Conservation (phyloP, 2,797 vertebrate species). For the Sebastolobus alascanus region DNA sequence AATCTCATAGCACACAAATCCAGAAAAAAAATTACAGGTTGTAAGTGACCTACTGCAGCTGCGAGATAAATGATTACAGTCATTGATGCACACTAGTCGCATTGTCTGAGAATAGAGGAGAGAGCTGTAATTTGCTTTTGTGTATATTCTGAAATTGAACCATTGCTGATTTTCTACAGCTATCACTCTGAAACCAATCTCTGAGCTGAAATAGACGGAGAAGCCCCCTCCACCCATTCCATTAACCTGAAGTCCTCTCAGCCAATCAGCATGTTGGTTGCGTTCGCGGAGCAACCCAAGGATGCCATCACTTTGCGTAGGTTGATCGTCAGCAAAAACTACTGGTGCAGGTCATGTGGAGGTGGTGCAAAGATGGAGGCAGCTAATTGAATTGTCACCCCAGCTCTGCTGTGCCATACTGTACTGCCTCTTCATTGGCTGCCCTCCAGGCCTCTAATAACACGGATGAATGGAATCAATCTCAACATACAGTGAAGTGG, state of each 20-base stretch:
- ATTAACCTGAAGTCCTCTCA: conserved; percentile 60
- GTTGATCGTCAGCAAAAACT: conserved; percentile 70
- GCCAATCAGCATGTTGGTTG: conserved; percentile 54
- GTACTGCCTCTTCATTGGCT: conserved; percentile 69
- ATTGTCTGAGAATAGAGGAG: conserved; percentile 28
- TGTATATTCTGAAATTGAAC: conserved; percentile 56
- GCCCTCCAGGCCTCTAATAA: conserved; percentile 77
- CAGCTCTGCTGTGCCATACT: conserved; percentile 52
- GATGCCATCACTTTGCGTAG: conserved; percentile 68
- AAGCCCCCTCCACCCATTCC: conserved; percentile 11
- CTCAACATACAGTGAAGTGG: conserved; percentile 53
- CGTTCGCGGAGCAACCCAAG: conserved; percentile 52
- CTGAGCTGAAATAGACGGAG: conserved; percentile 22
- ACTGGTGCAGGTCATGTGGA: conserved; percentile 73
- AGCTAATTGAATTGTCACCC: conserved; percentile 84
- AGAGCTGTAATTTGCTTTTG: conserved; percentile 56
- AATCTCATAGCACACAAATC: conserved; percentile 37
- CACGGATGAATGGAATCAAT: conserved; percentile 78
- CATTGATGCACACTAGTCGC: conserved; percentile 18
- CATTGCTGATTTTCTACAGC: conserved; percentile 33
- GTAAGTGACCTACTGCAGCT: conserved; percentile 40
- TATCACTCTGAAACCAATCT: conserved; percentile 46
- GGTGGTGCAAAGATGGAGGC: conserved; percentile 67
- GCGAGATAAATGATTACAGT: conserved; percentile 47
- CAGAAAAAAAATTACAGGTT: conserved; percentile 57